Base-by-base conservation (phyloP, 2,113 vertebrate genomes). In the Cinclus mexicanus region DNA sequence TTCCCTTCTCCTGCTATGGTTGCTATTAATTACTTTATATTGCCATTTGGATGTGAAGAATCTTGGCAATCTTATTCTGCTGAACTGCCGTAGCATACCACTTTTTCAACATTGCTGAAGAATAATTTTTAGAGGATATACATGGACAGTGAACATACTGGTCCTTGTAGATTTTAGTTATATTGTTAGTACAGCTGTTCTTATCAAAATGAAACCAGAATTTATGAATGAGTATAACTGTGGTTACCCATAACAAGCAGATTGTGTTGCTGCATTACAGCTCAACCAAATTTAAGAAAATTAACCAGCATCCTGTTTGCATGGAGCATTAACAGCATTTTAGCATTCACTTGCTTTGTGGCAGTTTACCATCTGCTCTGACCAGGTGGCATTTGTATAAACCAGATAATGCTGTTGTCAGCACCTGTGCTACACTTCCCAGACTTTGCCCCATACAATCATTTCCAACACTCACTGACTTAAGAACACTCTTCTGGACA, bases 321-420 rank as follows among this genome's bases (percentile, higher is more conserved):
- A 86, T 52, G 80, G 77, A 52, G 88, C 88, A 83, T 39, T 81
- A 87, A 80, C 65, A 90, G 90, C 76, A 80, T 94, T 97, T 95
- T 86, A 94, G 77, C 26, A 57, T 89, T 68, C 76, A 96, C 87
- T 94, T 91, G 84, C 61, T 65, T 76, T 35, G 31, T 93, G 94
- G 94, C 65, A 96, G 93, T 95, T 94, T 95, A 97, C 96, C 94
- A 97, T 96, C 97, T 97, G 96, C 89, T 97, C 55, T 33, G 91
- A 95, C 95, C 95, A 97, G 97, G 97, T 97, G 97, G 96, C 82
- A 87, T 87, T 96, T 86, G 91, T 83, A 94, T 88, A 96, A 95
- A 95, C 78, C 87, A 93, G 93, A 97, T 95, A 97, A 89, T 35
- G 84, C 84, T 78, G 82, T 79, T 96, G 90, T 97, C 93, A 95